Percentiles rank a stretch among this genome's conserved stretches.
Conservation (phyloP, 2,113 vertebrate genomes). For the Leucopsar rothschildi region DNA sequence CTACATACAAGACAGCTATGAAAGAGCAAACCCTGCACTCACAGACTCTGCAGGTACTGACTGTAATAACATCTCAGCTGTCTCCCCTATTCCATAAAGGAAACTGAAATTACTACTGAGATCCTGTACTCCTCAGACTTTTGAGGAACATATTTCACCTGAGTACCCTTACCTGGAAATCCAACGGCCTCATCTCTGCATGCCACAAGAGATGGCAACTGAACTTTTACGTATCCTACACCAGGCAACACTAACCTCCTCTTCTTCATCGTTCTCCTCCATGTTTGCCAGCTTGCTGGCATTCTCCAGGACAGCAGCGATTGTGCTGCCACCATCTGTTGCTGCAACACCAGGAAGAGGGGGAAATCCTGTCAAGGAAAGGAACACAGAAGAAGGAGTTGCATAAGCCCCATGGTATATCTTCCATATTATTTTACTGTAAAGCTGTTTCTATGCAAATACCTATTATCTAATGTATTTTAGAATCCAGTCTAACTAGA, state of each 20-base stretch:
- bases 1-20: background rate
- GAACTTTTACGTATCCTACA: background rate
- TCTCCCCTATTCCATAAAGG: background rate
- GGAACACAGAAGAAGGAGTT: background rate
- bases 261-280: conserved; percentile 75
- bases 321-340: conserved; percentile 61
- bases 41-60: background rate
- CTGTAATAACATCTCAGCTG: background rate
- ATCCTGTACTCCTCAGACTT: background rate
- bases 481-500: background rate
- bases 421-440: background rate
- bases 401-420: background rate
- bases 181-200: background rate
- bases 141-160: background rate
- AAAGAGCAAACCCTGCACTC: background rate
- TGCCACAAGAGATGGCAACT: background rate
- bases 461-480: background rate
- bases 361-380: conserved; percentile 83
- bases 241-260: conserved; percentile 63
- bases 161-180: background rate
- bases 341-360: conserved; percentile 86
- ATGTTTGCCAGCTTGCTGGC: conserved; percentile 79
- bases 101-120: background rate
- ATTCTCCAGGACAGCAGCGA: conserved; percentile 80
- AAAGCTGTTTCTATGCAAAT: background rate